phyloP scores from a whole-genome alignment of 1,140 invertebrate species.

The Palaemon carinicauda region DNA sequence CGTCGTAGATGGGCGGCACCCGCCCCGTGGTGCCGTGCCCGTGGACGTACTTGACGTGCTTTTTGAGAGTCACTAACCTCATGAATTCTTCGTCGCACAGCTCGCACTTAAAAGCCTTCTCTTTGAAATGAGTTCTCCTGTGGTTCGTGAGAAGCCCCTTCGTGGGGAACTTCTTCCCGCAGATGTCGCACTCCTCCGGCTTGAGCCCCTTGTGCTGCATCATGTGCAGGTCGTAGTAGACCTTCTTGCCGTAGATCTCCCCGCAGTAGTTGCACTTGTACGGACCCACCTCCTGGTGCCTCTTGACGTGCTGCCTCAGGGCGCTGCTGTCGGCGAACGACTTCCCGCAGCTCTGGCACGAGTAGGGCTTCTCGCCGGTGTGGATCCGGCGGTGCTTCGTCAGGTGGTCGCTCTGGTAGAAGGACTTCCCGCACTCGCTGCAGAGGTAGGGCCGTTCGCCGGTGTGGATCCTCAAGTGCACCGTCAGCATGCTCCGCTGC shows the following conservation, averaged over 20 bases:
- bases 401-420: slow-evolving; percentile 45
- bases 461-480: slow-evolving; percentile 85
- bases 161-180: slow-evolving; percentile 57
- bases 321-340: slow-evolving; percentile 72
- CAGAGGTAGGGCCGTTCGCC: slow-evolving; percentile 85
- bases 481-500: slow-evolving; percentile 76
- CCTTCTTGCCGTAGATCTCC: slow-evolving; percentile 52
- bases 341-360: slow-evolving; percentile 72
- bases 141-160: slow-evolving; percentile 51
- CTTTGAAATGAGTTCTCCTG: slow-evolving; percentile 41
- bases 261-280: slow-evolving; percentile 46
- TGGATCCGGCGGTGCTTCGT: slow-evolving; percentile 62
- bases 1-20: slow-evolving; percentile 34
- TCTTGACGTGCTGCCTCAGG: slow-evolving; percentile 63
- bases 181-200: slow-evolving; percentile 65
- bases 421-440: slow-evolving; percentile 54
- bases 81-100: slow-evolving; percentile 50
- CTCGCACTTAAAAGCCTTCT: slow-evolving; percentile 52
- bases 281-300: slow-evolving; percentile 46
- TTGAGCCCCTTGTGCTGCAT: slow-evolving; percentile 65
- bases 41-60: slow-evolving; percentile 50
- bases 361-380: slow-evolving; percentile 47
- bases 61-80: slow-evolving; percentile 47
- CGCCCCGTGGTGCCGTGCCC: slow-evolving; percentile 15
- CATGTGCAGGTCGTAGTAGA: slow-evolving; percentile 68